A percentile compares a stretch with the other conserved stretches of the same genome.
Evolutionary conservation across 1,140 invertebrate genomes (phyloP).

Genomic region (Chironomus striatipennis): DNA sequence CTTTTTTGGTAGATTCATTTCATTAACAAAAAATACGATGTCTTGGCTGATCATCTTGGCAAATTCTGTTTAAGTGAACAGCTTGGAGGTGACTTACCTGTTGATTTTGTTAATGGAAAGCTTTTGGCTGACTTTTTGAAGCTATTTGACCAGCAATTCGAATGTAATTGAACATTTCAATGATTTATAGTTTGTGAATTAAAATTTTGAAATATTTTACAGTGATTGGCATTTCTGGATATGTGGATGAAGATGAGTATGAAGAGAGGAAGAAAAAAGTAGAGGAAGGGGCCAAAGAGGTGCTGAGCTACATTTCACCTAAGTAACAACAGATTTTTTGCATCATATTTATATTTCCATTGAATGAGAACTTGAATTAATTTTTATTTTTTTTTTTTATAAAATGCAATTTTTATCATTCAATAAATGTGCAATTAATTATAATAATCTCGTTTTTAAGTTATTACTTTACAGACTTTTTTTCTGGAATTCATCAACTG

Average conservation of each 20-base stretch:
- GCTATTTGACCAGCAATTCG: constrained; percentile 6
- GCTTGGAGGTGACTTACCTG: not conserved
- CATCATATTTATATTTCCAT: no score
- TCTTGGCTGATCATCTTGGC: not conserved
- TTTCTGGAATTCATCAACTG: no score
- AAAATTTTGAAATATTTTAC: not conserved
- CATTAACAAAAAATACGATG: not conserved
- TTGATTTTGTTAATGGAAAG: not conserved
- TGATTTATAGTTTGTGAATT: no score
- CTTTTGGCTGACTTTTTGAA: not conserved
- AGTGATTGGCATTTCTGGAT: not conserved
- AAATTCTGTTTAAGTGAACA: not conserved
- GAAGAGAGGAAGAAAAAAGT: not conserved
- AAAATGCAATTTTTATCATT: no score
- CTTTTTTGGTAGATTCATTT: constrained; percentile 22
- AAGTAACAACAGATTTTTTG: not conserved
- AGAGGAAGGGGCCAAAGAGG: not conserved
- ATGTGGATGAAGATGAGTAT: not conserved
- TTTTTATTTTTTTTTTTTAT: no score
- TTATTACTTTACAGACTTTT: no score
- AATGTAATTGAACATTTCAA: not conserved
- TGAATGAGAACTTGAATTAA: no score
- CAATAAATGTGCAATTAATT: no score
- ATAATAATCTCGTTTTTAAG: no score
- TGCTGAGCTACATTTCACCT: not conserved